Percentiles rank a stretch among this genome's conserved stretches.
These are phyloP conservation scores for Muschampia plurimacula DNA, from an alignment of 2,888 invertebrate genomes.

Conservation along the genomic window DNA sequence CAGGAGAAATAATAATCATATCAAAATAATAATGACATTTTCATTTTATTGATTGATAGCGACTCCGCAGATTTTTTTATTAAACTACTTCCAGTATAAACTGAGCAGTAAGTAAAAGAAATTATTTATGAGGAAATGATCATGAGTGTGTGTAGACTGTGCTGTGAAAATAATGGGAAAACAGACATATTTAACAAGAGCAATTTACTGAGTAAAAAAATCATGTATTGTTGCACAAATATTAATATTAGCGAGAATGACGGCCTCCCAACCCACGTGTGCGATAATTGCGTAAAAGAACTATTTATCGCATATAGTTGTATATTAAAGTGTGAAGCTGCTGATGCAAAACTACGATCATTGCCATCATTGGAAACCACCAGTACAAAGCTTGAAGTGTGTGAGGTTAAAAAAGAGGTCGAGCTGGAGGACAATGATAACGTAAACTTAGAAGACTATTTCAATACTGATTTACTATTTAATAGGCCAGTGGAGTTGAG, in stretches of 20 bases:
- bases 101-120: no score
- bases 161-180: slow-evolving; percentile 58
- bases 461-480: background rate
- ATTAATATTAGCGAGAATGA: slow-evolving; percentile 59
- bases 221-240: slow-evolving; percentile 65
- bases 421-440: slow-evolving; percentile 52
- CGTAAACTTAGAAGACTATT: background rate
- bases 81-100: no score
- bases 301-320: slow-evolving; percentile 61
- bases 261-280: slow-evolving; percentile 62
- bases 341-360: slow-evolving; percentile 60
- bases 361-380: slow-evolving; percentile 17
- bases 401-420: slow-evolving; percentile 41
- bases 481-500: slow-evolving; percentile 14
- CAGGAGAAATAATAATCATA: no score
- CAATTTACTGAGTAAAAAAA: slow-evolving; percentile 55
- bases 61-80: no score
- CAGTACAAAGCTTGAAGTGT: background rate
- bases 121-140: background rate
- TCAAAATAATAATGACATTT: no score
- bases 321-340: slow-evolving; percentile 63
- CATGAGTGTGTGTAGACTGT: slow-evolving; percentile 60
- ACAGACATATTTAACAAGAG: slow-evolving; percentile 55
- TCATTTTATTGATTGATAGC: no score
- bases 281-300: slow-evolving; percentile 58